These are phyloP conservation scores for Eumeta japonica DNA, from an alignment of 1,140 invertebrate genomes.

Conservation along the genomic window DNA sequence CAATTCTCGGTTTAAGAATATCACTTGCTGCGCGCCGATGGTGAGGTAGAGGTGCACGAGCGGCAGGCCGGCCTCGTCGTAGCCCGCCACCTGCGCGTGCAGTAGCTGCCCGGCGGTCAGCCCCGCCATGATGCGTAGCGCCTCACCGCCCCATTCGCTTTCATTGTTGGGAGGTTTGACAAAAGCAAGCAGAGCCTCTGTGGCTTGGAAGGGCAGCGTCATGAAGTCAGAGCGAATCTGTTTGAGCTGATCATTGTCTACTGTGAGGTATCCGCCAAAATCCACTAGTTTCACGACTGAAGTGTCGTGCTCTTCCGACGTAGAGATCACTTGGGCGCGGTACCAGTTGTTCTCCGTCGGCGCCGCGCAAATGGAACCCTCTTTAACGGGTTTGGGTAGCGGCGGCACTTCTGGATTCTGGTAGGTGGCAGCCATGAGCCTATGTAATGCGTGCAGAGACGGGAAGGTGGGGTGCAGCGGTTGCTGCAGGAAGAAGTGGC, in stretches of 20 bases:
- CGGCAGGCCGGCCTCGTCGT: slow-evolving; percentile 73
- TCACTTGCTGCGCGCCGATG: slow-evolving; percentile 65
- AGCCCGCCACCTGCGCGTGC: slow-evolving; percentile 83
- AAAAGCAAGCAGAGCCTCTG: slow-evolving; percentile 89
- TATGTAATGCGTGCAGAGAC: slow-evolving; percentile 73
- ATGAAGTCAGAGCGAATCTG: slow-evolving; percentile 92
- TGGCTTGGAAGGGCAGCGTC: slow-evolving; percentile 91
- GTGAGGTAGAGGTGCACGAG: slow-evolving; percentile 77
- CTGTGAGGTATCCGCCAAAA: slow-evolving; percentile 85
- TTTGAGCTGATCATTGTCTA: slow-evolving; percentile 73
- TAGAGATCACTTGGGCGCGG: slow-evolving; percentile 77
- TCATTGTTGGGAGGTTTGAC: slow-evolving; percentile 77
- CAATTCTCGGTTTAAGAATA: slow-evolving; percentile 68
- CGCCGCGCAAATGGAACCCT: slow-evolving; percentile 85
- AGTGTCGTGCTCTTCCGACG: slow-evolving; percentile 66
- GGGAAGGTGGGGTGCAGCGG: slow-evolving; percentile 90
- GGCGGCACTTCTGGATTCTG: slow-evolving; percentile 62
- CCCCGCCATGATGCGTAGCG: slow-evolving; percentile 71
- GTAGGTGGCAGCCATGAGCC: slow-evolving; percentile 71
- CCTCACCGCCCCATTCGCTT: slow-evolving; percentile 71
- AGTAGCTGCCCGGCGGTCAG: slow-evolving; percentile 76
- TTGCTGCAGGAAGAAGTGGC: slow-evolving; percentile 90
- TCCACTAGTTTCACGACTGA: slow-evolving; percentile 87
- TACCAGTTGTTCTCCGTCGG: slow-evolving; percentile 84
- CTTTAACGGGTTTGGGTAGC: slow-evolving; percentile 64